Conservation (phyloP, 1,140 invertebrate species). For the Cryptotermes secundus region DNA sequence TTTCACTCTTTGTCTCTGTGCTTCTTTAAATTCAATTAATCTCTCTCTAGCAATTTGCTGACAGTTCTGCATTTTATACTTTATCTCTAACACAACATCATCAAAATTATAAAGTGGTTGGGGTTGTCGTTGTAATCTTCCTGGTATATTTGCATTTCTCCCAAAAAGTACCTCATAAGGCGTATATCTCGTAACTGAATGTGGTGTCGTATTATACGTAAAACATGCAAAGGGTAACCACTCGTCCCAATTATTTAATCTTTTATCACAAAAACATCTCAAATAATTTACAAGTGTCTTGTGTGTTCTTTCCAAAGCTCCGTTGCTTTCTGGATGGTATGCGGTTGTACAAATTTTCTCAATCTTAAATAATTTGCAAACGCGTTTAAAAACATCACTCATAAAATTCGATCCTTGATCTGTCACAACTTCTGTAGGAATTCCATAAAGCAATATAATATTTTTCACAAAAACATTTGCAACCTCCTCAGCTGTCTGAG, state of each 20-base stretch:
- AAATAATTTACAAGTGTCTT: conserved; percentile 40
- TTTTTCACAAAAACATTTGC: conserved; percentile 39
- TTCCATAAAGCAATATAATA: conserved; percentile 42
- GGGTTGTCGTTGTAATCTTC: conserved; percentile 19
- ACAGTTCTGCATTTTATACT: no score
- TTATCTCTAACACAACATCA: no score
- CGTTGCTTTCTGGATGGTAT: conserved; percentile 41
- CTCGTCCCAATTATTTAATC: conserved; percentile 45
- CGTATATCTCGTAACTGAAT: conserved; percentile 41
- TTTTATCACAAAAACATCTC: conserved; percentile 38
- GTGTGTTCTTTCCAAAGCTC: conserved; percentile 40
- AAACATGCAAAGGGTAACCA: conserved; percentile 41
- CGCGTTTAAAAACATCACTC: conserved; percentile 39
- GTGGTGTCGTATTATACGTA: conserved; percentile 42
- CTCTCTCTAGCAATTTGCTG: no score
- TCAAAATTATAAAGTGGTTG: no score
- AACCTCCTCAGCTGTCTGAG: conserved; percentile 41
- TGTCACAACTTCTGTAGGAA: conserved; percentile 41
- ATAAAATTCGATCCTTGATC: conserved; percentile 43
- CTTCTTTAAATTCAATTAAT: no score
- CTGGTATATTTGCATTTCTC: conserved; percentile 38
- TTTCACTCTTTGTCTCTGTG: no score
- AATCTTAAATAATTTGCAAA: conserved; percentile 40
- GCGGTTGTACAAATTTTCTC: conserved; percentile 40
- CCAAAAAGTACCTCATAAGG: conserved; percentile 44